phyloP scores from a whole-genome alignment of 2,113 vertebrate species.

The Silurus glanis region DNA sequence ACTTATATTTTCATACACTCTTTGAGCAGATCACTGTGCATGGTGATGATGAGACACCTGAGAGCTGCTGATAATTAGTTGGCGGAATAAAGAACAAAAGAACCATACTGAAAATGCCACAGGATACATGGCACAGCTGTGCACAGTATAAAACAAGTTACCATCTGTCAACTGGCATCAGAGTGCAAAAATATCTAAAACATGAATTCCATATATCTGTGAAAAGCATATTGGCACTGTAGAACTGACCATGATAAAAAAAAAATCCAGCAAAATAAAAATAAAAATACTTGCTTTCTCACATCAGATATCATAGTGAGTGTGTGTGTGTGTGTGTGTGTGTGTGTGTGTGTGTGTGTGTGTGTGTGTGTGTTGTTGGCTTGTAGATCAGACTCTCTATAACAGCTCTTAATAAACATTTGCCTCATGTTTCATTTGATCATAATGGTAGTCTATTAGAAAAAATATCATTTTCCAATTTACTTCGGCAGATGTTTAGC shows the following conservation, averaged over 20 bases:
- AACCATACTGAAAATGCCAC: conserved; percentile 7
- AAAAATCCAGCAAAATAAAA: not conserved
- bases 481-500: conserved; percentile 22
- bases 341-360: not conserved
- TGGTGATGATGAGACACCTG: not conserved
- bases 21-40: conserved; percentile 1
- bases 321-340: not conserved
- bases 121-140: conserved; percentile 6
- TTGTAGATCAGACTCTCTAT: not conserved
- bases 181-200: not conserved
- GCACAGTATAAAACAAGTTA: not conserved
- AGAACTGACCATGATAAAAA: not conserved
- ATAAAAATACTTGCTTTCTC: not conserved
- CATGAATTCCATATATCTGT: not conserved
- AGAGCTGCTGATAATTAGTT: conserved; percentile 22
- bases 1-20: conserved; percentile 12
- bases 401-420: not conserved
- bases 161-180: conserved; percentile 12
- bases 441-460: not conserved
- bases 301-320: not conserved
- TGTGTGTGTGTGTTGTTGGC: no score
- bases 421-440: not conserved
- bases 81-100: conserved; percentile 9
- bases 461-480: conserved; percentile 25
- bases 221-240: not conserved